These are phyloP conservation scores for Caenorhabditis zanzibari DNA, from an alignment of 2,888 invertebrate genomes.

Conservation along the genomic window DNA sequence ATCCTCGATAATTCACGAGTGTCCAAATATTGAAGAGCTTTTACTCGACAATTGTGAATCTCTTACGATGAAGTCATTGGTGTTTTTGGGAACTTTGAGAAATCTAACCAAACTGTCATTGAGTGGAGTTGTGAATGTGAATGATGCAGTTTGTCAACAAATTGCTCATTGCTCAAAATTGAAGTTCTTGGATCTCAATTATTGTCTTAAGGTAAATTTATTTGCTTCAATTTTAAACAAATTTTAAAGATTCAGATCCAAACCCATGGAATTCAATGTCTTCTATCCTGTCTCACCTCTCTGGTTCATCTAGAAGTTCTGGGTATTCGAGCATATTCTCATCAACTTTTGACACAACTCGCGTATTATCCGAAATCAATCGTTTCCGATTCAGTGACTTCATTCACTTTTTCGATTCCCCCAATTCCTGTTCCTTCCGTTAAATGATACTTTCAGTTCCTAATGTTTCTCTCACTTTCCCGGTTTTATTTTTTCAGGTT, in stretches of 20 bases:
- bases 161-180: conserved; percentile 45
- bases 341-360: conserved; percentile 48
- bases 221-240: not conserved
- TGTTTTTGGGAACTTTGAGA: conserved; percentile 35
- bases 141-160: conserved; percentile 53
- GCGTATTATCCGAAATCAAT: conserved; percentile 45
- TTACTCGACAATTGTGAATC: conserved; percentile 41
- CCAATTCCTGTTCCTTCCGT: conserved; percentile 51
- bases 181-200: conserved; percentile 52
- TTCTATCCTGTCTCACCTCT: conserved; percentile 40
- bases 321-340: conserved; percentile 62
- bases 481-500: conserved; percentile 35
- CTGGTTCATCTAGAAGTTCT: conserved; percentile 61
- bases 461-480: not conserved
- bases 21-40: conserved; percentile 35
- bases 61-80: conserved; percentile 37
- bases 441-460: conserved; percentile 23
- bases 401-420: conserved; percentile 52
- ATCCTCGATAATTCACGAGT: conserved; percentile 27
- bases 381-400: conserved; percentile 55
- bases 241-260: conserved; percentile 38
- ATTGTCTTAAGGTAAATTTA: conserved; percentile 46
- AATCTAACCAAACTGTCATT: conserved; percentile 43
- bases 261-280: conserved; percentile 36
- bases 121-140: conserved; percentile 57